Conservation (phyloP, 2,888 invertebrate genomes). For the Mimachlamys varia region DNA sequence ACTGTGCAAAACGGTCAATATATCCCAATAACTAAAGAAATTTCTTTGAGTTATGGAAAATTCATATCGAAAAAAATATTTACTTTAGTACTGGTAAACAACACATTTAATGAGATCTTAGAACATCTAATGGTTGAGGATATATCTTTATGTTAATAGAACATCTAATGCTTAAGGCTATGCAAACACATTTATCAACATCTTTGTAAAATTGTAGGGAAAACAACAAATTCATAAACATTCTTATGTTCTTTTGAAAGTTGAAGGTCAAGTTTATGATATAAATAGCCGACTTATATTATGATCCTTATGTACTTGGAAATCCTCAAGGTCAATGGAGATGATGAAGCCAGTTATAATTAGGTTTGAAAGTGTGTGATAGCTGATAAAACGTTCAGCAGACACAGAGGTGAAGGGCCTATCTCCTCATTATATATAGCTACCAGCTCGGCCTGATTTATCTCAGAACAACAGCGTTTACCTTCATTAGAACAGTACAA, state of each 20-base stretch:
- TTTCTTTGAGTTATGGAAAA: too few species aligned
- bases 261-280: background rate
- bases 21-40: too few species aligned
- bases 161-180: too few species aligned
- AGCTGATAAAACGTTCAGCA: background rate
- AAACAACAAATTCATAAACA: background rate
- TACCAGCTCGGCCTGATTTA: background rate
- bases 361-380: background rate
- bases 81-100: too few species aligned
- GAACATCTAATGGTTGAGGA: too few species aligned
- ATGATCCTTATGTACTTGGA: too few species aligned
- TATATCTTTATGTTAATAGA: too few species aligned
- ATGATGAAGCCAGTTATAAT: background rate
- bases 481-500: background rate
- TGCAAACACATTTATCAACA: too few species aligned
- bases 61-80: too few species aligned
- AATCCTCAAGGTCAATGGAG: background rate
- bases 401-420: background rate
- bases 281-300: background rate
- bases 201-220: too few species aligned
- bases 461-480: background rate
- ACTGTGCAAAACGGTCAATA: too few species aligned
- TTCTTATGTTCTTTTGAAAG: background rate
- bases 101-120: too few species aligned
- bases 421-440: background rate